A percentile compares a stretch with the other conserved stretches of the same genome.
These are phyloP conservation scores for Ranitomeya imitator DNA, from an alignment of 2,113 vertebrate species.

Conservation along the genomic window DNA sequence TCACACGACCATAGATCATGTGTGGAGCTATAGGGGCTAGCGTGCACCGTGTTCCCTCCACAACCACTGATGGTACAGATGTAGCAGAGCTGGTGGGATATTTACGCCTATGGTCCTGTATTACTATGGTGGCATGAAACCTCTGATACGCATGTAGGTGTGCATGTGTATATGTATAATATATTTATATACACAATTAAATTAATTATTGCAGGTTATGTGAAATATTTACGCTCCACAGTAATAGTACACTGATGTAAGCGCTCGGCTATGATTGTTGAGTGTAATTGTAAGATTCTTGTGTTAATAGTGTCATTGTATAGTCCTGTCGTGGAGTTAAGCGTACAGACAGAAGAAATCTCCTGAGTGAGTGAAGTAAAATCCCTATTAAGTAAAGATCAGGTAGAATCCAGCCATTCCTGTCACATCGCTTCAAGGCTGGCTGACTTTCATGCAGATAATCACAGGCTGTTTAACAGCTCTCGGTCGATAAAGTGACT, in stretches of 20 bases:
- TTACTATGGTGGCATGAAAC: not conserved
- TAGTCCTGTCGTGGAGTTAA: not conserved
- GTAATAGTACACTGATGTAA: not conserved
- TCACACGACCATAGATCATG: not conserved
- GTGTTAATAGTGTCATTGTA: not conserved
- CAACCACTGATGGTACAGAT: not conserved
- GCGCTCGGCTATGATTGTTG: not conserved
- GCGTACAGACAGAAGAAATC: constrained; percentile 23
- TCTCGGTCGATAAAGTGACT: constrained; percentile 54
- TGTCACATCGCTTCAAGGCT: constrained; percentile 51
- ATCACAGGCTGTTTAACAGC: constrained; percentile 56
- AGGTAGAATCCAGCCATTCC: constrained; percentile 45
- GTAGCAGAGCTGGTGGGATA: not conserved
- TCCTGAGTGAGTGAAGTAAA: constrained; percentile 21
- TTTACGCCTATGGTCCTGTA: not conserved
- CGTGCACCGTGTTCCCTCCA: not conserved
- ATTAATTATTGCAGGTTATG: not conserved
- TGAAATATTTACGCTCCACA: not conserved
- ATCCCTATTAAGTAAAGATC: constrained; percentile 36
- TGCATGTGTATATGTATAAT: too few relatives aligned
- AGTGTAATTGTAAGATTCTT: not conserved
- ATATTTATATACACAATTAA: not conserved
- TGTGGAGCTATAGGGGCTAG: not conserved
- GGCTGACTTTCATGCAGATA: constrained; percentile 53
- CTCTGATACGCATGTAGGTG: not conserved